Conservation (phyloP, 2,888 invertebrate species). For the Pyrrhia umbra region DNA sequence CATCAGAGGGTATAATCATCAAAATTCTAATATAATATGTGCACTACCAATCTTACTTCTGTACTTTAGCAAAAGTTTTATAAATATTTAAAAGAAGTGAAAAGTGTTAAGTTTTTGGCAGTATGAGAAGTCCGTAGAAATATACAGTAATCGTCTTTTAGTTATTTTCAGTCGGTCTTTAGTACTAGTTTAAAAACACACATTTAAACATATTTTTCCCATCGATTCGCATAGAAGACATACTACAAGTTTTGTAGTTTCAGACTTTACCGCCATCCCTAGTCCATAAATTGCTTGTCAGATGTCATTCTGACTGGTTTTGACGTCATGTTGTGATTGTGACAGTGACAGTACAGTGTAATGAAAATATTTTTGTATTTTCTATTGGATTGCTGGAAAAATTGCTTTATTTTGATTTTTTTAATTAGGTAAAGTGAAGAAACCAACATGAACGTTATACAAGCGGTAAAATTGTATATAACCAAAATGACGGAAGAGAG, state of each 20-base stretch:
- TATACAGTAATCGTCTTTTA: too few relatives aligned
- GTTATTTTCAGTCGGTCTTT: too few relatives aligned
- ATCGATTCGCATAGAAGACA: too few relatives aligned
- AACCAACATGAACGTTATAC: constrained; percentile 96
- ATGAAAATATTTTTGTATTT: constrained; percentile 30
- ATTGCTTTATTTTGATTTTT: background rate
- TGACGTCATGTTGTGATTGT: background rate
- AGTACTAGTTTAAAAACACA: too few relatives aligned
- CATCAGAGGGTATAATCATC: too few relatives aligned
- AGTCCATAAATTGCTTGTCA: background rate
- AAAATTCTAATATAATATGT: too few relatives aligned
- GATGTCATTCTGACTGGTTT: constrained; percentile 1
- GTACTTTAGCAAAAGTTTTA: too few relatives aligned
- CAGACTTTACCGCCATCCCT: constrained; percentile 13
- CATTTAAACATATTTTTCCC: too few relatives aligned
- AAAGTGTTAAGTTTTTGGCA: too few relatives aligned
- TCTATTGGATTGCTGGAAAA: background rate
- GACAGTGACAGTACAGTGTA: constrained; percentile 26
- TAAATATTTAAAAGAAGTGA: too few relatives aligned
- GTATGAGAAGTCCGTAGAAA: too few relatives aligned
- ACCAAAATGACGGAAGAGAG: constrained; percentile 99
- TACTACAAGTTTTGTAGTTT: background rate
- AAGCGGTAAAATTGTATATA: constrained; percentile 97
- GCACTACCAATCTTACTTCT: too few relatives aligned
- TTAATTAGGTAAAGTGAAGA: background rate